These are phyloP conservation scores for Labeo calbasu DNA, from an alignment of 2,797 vertebrate genomes.

Conservation along the genomic window DNA sequence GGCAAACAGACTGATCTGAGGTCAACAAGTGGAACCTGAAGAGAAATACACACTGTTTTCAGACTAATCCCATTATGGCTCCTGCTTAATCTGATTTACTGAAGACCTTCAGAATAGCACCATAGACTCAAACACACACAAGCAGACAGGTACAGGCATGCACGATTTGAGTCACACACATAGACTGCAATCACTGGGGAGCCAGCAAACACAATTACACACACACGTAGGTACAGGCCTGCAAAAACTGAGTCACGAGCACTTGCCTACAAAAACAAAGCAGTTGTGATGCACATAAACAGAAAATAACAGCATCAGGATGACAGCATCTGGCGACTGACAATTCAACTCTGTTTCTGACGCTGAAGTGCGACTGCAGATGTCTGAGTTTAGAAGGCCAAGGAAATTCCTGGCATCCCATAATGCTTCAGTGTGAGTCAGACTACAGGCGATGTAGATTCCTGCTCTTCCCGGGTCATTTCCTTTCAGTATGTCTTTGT, in stretches of 20 bases:
- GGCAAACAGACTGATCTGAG: slow-evolving; percentile 8
- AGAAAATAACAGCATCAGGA: background rate
- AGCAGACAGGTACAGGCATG: slow-evolving; percentile 31
- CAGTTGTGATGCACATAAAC: background rate
- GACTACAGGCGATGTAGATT: slow-evolving; percentile 61
- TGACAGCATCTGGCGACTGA: slow-evolving; percentile 8
- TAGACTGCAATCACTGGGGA: background rate
- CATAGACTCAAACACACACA: slow-evolving; percentile 49
- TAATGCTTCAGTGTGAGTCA: slow-evolving; percentile 43
- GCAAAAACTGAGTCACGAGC: background rate
- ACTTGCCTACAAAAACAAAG: background rate
- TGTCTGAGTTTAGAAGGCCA: slow-evolving; percentile 8
- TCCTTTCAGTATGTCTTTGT: slow-evolving; percentile 67
- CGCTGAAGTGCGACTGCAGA: background rate
- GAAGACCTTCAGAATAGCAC: slow-evolving; percentile 55
- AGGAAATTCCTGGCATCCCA: slow-evolving; percentile 46
- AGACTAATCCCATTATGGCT: slow-evolving; percentile 62
- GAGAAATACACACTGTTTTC: slow-evolving; percentile 29
- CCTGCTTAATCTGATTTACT: slow-evolving; percentile 63
- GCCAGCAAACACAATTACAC: slow-evolving; percentile 17
- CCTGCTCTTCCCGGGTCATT: slow-evolving; percentile 69
- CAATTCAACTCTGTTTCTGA: background rate
- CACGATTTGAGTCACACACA: slow-evolving; percentile 35
- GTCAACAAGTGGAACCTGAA: slow-evolving; percentile 14
- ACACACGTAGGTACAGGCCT: slow-evolving; percentile 14